Evolutionary conservation across 2,888 invertebrate species (phyloP), one percentile per base, ranked within the genome.

Genomic region (Cotesia congregata): DNA sequence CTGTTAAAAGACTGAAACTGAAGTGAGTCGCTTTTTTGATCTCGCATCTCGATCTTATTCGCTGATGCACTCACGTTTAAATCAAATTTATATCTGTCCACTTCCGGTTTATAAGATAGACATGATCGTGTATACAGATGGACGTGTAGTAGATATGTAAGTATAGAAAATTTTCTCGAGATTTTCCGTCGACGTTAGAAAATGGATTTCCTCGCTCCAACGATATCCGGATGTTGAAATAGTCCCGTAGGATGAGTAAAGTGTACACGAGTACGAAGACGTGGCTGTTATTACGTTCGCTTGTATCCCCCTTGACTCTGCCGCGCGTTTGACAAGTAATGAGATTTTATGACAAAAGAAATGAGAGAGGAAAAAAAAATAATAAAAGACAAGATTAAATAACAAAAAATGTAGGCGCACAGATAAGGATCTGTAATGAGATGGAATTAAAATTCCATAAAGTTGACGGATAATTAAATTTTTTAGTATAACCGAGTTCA

Each of bases 161-260:
- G 67, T 67, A 73, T 72, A 67, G 72, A 72, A 61, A 17, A 73
- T 77, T 73, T 77, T 65, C 64, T 59, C 20, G 59, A 39, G 67
- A 73, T 77, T 77, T 69, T 73, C 68, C 69, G 71, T n/a, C 41
- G 69, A 67, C 62, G 67, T 50, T 39, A 73, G 77, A 77, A 74
- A 77, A 77, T 77, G 73, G 77, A 77, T 77, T 77, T 73, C 39
- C 76, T 67, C 72, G 50, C 67, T 72, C 50, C 41, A 50, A 68
- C 69, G 70, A 77, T 74, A 73, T 74, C 69, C 70, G 70, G 73
- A 73, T 72, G 70, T 69, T 70, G 73, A 59, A 77, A 74, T 69
- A 59, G 73, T 70, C 73, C 39, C 50, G 69, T 59, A 65, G 77
- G 73, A 30, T 20, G 65, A 9, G 38, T 4, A 30, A 38, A 65